These are phyloP conservation scores for Ennomos erosarius DNA, from an alignment of 2,888 invertebrate genomes.

Conservation along the genomic window DNA sequence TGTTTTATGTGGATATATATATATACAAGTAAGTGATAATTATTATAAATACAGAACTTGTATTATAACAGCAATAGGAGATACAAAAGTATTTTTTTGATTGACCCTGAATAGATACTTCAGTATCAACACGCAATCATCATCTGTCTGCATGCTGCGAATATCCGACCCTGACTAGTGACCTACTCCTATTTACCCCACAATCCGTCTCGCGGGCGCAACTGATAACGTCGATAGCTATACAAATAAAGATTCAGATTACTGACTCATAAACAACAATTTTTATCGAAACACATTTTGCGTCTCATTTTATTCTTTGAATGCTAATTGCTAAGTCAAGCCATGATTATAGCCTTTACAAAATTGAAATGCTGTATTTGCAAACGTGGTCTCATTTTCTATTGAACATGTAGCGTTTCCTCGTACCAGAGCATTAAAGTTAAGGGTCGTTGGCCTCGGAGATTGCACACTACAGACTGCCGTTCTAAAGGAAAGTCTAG, in stretches of 20 bases:
- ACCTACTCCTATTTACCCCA: constrained; percentile 43
- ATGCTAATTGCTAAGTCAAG: no score
- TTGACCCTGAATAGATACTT: neutral
- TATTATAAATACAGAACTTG: no score
- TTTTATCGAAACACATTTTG: neutral
- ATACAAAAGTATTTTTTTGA: no score
- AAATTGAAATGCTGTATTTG: no score
- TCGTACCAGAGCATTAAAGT: neutral
- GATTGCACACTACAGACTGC: constrained; percentile 9
- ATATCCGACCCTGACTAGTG: constrained; percentile 46
- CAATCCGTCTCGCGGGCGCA: constrained; percentile 29
- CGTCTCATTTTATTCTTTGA: no score
- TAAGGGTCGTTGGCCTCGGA: constrained; percentile 11
- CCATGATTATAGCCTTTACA: no score
- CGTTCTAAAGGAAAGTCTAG: constrained; percentile 12
- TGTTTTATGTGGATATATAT: no score
- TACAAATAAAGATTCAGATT: constrained; percentile 8
- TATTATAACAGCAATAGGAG: no score
- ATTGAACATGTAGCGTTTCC: no score
- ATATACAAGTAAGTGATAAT: no score
- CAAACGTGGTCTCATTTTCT: no score
- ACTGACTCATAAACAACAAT: constrained; percentile 2
- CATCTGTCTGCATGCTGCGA: constrained; percentile 33
- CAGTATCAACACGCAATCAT: constrained; percentile 18
- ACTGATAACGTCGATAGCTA: constrained; percentile 27